Evolutionary conservation across 1,140 invertebrate species (phyloP).

Genomic region (Augochlora pura): DNA sequence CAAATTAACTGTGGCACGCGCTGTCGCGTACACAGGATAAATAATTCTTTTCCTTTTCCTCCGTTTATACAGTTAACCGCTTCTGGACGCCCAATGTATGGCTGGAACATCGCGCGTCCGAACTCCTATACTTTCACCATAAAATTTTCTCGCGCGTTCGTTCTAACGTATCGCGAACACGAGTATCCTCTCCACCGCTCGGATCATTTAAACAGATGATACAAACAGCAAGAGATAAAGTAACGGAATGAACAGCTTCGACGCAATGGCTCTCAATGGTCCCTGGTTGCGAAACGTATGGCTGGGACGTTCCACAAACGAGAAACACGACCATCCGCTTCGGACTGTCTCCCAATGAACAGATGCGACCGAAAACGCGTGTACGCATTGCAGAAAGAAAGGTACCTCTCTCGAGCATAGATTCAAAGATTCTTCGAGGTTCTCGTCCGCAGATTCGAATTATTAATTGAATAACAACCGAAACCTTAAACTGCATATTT

Average conservation of each 20-base stretch:
- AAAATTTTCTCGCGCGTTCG: constrained; percentile 11
- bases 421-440: no score
- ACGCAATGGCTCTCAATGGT: neutral
- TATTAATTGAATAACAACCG: no score
- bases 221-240: neutral
- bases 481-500: no score
- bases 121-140: neutral
- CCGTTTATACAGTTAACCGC: neutral
- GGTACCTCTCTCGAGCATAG: neutral
- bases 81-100: constrained; percentile 54
- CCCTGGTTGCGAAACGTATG: constrained; percentile 61
- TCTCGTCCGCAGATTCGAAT: no score
- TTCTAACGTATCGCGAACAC: neutral
- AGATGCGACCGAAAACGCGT: neutral
- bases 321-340: neutral
- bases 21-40: neutral
- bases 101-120: constrained; percentile 60
- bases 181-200: neutral
- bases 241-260: neutral
- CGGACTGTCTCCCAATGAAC: neutral
- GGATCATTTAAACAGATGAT: neutral
- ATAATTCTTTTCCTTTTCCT: neutral
- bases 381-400: neutral
- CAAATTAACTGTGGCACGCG: neutral
- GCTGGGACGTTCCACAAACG: constrained; percentile 63